Evolutionary conservation across 2,888 invertebrate genomes (phyloP).

Genomic region (Protodeltote pygarga): DNA sequence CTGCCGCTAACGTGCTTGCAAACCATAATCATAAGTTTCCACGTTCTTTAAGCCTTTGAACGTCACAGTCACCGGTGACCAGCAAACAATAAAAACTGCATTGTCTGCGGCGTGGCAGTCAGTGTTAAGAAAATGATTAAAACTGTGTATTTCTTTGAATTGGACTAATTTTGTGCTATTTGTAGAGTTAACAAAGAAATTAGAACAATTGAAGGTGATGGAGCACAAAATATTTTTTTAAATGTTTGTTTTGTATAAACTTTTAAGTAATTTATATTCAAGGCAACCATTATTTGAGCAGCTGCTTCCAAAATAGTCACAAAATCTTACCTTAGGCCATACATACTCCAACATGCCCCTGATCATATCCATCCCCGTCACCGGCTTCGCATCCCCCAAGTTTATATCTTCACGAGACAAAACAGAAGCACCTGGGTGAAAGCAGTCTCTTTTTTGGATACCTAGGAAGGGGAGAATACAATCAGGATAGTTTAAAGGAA

Average conservation of each 20-base stretch:
- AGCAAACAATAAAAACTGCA: too few species aligned
- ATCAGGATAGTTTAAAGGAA: conserved; percentile 53
- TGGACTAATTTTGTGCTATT: too few species aligned
- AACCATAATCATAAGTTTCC: too few species aligned
- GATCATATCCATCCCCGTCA: conserved; percentile 93
- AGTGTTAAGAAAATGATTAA: neutral
- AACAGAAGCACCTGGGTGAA: conserved; percentile 95
- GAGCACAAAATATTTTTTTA: too few species aligned
- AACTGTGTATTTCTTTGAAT: too few species aligned
- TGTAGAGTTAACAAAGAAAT: too few species aligned
- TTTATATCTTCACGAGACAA: conserved; percentile 89
- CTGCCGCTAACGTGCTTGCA: too few species aligned
- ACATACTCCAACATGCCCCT: conserved; percentile 96
- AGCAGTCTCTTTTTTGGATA: conserved; percentile 92
- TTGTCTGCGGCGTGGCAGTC: too few species aligned
- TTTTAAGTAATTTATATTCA: conserved; percentile 7
- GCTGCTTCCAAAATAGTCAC: conserved; percentile 9
- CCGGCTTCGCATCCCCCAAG: conserved; percentile 86
- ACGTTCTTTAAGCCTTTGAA: too few species aligned
- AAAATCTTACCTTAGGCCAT: conserved; percentile 94
- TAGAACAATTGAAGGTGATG: too few species aligned
- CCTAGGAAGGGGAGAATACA: conserved; percentile 72
- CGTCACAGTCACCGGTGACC: too few species aligned
- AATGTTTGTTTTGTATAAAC: too few species aligned
- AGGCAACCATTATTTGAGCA: conserved; percentile 11